Evolutionary conservation across 2,888 invertebrate species (phyloP).

Genomic region (Nipponacmea schrenckii): DNA sequence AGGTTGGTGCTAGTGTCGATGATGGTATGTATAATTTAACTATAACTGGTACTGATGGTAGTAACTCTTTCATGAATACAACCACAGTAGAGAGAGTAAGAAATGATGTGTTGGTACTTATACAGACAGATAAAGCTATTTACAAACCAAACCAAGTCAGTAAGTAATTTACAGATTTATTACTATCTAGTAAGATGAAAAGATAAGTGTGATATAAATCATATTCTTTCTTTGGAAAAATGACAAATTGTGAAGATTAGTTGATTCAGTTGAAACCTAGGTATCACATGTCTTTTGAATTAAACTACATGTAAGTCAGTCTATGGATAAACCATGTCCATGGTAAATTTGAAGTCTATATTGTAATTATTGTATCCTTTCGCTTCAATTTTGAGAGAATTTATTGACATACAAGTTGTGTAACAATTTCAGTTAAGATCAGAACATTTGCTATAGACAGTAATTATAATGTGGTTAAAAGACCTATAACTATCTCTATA

Average conservation of each 20-base stretch:
- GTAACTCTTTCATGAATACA: conserved; percentile 22
- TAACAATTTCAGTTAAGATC: conserved; percentile 7
- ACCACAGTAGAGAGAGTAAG: conserved; percentile 18
- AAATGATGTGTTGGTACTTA: conserved; percentile 35
- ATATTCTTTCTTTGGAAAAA: too few species aligned
- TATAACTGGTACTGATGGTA: conserved; percentile 24
- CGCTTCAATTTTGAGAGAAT: too few species aligned
- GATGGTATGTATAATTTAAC: conserved; percentile 9
- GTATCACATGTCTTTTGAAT: too few species aligned
- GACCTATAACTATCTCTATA: conserved; percentile 6
- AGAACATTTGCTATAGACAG: conserved; percentile 6
- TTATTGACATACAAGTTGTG: too few species aligned
- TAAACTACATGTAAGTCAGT: too few species aligned
- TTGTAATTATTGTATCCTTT: too few species aligned
- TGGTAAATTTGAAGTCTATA: too few species aligned
- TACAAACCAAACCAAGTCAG: conserved; percentile 51
- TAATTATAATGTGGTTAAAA: not conserved
- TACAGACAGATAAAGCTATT: conserved; percentile 51
- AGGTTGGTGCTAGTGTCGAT: conserved; percentile 1
- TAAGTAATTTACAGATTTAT: conserved; percentile 20
- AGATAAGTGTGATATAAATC: too few species aligned
- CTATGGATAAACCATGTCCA: too few species aligned
- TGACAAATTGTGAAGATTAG: too few species aligned
- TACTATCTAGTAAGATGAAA: too few species aligned
- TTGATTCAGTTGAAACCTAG: too few species aligned